phyloP scores from a whole-genome alignment of 2,888 invertebrate genomes.

The Agrotis exclamationis region DNA sequence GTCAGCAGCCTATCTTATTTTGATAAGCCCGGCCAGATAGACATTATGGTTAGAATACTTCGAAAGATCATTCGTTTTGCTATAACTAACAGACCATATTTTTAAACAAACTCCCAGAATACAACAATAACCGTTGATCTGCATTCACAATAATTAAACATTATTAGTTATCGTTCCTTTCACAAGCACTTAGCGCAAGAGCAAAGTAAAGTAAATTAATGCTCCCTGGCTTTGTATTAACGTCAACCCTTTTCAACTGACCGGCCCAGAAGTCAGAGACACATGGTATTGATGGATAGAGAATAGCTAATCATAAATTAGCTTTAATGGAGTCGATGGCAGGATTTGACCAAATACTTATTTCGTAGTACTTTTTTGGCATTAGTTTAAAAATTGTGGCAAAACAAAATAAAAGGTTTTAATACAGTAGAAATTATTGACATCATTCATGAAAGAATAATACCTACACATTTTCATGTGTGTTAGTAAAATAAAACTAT shows the following conservation, averaged over 20 bases:
- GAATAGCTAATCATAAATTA: conserved; percentile 48
- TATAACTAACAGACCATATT: too few relatives aligned
- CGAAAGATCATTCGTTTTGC: too few relatives aligned
- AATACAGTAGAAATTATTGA: too few relatives aligned
- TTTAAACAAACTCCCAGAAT: not conserved
- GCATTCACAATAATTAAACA: conserved; percentile 15
- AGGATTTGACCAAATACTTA: conserved; percentile 1
- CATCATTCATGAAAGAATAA: too few relatives aligned
- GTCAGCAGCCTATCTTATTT: too few relatives aligned
- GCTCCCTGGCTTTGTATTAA: conserved; percentile 49
- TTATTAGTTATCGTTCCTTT: conserved; percentile 45
- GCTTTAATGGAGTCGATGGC: conserved; percentile 2
- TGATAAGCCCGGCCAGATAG: too few relatives aligned
- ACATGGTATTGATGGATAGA: conserved; percentile 57
- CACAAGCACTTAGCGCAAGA: conserved; percentile 32
- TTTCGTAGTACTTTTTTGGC: not conserved
- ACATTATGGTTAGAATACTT: too few relatives aligned
- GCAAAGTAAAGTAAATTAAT: conserved; percentile 60
- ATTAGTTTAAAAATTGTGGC: too few relatives aligned
- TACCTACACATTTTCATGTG: not conserved
- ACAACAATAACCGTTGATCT: not conserved
- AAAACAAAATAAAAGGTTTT: not conserved
- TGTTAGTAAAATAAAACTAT: not conserved
- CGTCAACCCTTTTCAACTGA: conserved; percentile 62
- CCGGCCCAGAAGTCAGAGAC: conserved; percentile 28